Percentiles rank a stretch among this genome's conserved stretches.
phyloP scores from a whole-genome alignment of 92 coral and sea anemone species.

The Blastomussa wellsi region DNA sequence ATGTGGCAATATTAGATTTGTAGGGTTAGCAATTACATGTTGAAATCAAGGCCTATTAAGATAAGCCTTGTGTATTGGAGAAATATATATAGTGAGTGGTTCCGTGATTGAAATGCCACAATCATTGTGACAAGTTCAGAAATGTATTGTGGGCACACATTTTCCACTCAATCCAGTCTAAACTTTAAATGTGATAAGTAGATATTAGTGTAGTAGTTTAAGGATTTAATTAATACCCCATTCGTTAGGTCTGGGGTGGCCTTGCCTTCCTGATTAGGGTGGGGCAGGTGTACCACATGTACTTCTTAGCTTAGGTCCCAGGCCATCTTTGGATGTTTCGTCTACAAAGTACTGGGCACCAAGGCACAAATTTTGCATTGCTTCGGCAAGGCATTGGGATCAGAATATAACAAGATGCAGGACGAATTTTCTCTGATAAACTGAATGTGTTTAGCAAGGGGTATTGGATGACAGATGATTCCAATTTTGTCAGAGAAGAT shows the following conservation, averaged over 20 bases:
- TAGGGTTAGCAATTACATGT: not conserved
- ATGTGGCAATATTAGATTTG: not conserved
- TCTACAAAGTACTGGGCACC: slow-evolving; percentile 32
- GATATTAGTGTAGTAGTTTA: not conserved
- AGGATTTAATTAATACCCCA: not conserved
- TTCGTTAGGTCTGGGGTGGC: slow-evolving; percentile 11
- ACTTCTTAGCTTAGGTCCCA: slow-evolving; percentile 67
- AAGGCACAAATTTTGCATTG: slow-evolving; percentile 24
- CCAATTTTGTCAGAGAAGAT: not conserved
- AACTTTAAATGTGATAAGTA: not conserved
- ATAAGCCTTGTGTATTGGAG: not conserved
- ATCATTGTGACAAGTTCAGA: not conserved
- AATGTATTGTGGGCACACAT: not conserved
- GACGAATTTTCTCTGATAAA: not conserved
- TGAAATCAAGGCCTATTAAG: not conserved
- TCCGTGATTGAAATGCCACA: not conserved
- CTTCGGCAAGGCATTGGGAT: slow-evolving; percentile 26
- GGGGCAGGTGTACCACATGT: slow-evolving; percentile 73
- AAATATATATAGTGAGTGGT: not conserved
- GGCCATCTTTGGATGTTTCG: not conserved
- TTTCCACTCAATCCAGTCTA: not conserved
- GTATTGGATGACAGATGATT: not conserved
- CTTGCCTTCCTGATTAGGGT: slow-evolving; percentile 23
- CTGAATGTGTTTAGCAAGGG: not conserved
- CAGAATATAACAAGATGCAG: not conserved